Evolutionary conservation across 2,888 invertebrate species (phyloP), one percentile per base, ranked within the genome.

Genomic region (Beris chalybata): DNA sequence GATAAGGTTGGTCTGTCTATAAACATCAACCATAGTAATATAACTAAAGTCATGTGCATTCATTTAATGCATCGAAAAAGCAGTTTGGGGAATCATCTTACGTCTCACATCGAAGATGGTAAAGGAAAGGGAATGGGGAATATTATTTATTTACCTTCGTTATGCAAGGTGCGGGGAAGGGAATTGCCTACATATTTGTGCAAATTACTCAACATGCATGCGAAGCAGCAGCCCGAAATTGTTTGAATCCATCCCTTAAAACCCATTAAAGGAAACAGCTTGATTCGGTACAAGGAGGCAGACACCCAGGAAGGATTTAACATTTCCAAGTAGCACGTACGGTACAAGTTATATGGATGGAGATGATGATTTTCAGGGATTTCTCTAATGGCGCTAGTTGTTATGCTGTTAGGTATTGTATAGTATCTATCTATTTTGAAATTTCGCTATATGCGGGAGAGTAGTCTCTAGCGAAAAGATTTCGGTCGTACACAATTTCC

Each of bases 201-300:
- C 65, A 56, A 65, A 65, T 56, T 65, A 65, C 65, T 65, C 55
- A 9, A 38, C 38, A 38, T 38, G 57, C 56, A 48, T 44, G 15
- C 31, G 47, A 38, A 48, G 32, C 45, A 29, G 54, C 54, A 55
- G 65, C 65, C 50, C 54, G 56, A 57, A 64, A 65, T 56, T 56
- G 55, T 48, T 65, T 65, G 56, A 65, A 55, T 45, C 50, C 56
- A 65, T 65, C 44, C 53, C 65, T 12, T 54, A 56, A 45, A 65
- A 56, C 56, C 65, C 56, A 65, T 65, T 65, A 56, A 65, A 56
- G 65, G 48, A 55, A 56, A 57, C 65, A 65, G 65, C 65, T 56
- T 56, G 56, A 65, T 31, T 50, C 50, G 50, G 65, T 55, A 43
- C 44, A 56, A 47, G 56, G 9, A 5, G 38, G 38, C 38, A 38